Evolutionary conservation across 2,113 vertebrate species (phyloP), one percentile per base, ranked within the genome.

Genomic region (Mesoclemmys tuberculata): DNA sequence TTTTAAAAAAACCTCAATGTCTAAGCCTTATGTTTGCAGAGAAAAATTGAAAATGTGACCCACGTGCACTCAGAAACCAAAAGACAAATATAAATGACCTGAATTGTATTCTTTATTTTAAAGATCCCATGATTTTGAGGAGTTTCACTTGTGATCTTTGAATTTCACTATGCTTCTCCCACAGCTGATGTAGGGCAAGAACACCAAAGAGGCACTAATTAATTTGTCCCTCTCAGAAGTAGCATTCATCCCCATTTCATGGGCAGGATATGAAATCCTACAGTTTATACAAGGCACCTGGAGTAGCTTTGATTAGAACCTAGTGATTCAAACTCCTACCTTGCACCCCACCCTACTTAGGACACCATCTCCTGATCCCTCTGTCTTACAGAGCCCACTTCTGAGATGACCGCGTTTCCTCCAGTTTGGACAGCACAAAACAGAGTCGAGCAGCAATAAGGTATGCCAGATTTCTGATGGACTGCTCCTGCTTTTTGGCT

Each of bases 1-100:
- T 75, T 75, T 6, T 27, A 6, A 75, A 7, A 44, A 44, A 44
- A 75, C 8, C 10, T 6, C 5, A 10, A 27, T 44, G 74, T 44
- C 26, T 4, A 3, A 3, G 1, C 0, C 0, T 11, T 77, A 6
- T 31, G 49, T 0, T 26, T 13, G 8, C 13, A n/a, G 56, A 82
- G 84, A 18, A 87, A 78, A 68, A 9, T 77, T 44, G 41, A 77
- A 46, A 44, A 44, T 46, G 74, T 77, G 24, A 24, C 74, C 41
- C 24, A 77, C 6, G 22, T 14, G 26, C 22, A 29, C 41, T 77
- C 74, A 8, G 24, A 77, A 77, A 77, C 29, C 56, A 44, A 18
- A 5, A 21, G 56, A 13, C 12, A 8, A 3, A 54, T 7, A 29
- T 24, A n/a, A 68, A 68, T n/a, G 79, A 49, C 9, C 16, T 31